phyloP scores from a whole-genome alignment of 2,113 vertebrate species.

The Pagrus major region DNA sequence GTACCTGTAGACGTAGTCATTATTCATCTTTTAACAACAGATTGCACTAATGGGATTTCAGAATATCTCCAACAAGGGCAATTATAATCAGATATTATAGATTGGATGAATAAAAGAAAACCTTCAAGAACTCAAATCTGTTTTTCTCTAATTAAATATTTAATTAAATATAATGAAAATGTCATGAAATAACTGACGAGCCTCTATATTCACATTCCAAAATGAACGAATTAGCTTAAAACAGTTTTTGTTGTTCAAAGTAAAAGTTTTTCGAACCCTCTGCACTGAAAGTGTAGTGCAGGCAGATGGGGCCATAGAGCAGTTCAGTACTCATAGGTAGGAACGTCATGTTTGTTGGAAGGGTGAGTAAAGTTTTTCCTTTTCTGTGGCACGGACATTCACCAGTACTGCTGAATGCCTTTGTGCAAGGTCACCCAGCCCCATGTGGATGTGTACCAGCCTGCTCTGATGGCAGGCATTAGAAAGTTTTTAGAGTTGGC shows the following conservation, averaged over 20 bases:
- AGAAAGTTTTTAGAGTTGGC: slow-evolving; percentile 43
- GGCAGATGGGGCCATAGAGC: slow-evolving; percentile 50
- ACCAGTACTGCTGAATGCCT: slow-evolving; percentile 19
- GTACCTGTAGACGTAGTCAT: neutral
- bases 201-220: neutral
- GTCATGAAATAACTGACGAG: neutral
- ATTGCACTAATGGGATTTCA: slow-evolving; percentile 3
- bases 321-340: neutral
- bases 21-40: slow-evolving; percentile 23
- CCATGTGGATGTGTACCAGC: slow-evolving; percentile 25
- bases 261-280: neutral
- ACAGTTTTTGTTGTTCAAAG: neutral
- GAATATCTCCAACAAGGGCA: neutral
- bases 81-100: slow-evolving; percentile 19
- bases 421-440: slow-evolving; percentile 47
- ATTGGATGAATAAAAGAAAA: neutral
- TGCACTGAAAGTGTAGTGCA: slow-evolving; percentile 22
- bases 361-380: neutral
- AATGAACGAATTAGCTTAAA: neutral
- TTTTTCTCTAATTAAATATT: neutral
- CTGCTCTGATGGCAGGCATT: slow-evolving; percentile 27
- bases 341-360: neutral
- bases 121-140: neutral
- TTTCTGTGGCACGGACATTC: neutral
- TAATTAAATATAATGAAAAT: slow-evolving; percentile 2